Evolutionary conservation across 1,140 invertebrate species (phyloP).

Genomic region (Drosophila chauvacae): DNA sequence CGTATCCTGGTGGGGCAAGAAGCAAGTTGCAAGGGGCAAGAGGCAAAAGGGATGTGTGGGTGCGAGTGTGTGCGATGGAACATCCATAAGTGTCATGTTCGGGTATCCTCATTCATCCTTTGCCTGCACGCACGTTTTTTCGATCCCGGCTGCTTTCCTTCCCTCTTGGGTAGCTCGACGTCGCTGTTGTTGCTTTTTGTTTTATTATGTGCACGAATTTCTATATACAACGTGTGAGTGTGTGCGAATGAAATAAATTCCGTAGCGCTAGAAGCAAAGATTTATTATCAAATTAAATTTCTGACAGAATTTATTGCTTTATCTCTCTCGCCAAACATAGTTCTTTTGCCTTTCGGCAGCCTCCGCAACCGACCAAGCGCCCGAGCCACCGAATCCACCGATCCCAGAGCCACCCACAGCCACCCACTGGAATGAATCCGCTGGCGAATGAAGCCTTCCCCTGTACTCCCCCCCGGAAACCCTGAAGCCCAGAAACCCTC

Average conservation of each 20-base stretch:
- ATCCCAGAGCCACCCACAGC: conserved; percentile 28
- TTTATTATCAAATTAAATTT: conserved; percentile 85
- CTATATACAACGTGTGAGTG: conserved; percentile 65
- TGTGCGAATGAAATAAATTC: conserved; percentile 83
- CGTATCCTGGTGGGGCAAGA: conserved; percentile 45
- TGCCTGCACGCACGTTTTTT: conserved; percentile 83
- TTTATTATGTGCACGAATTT: conserved; percentile 83
- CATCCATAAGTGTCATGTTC: conserved; percentile 84
- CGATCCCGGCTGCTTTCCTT: conserved; percentile 55
- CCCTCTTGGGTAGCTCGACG: conserved; percentile 39
- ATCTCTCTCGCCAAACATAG: conserved; percentile 84
- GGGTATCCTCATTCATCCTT: conserved; percentile 82
- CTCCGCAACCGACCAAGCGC: conserved; percentile 32
- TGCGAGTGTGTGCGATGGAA: conserved; percentile 55
- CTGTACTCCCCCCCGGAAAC: background rate
- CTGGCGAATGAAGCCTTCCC: conserved; percentile 24
- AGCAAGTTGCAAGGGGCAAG: conserved; percentile 34
- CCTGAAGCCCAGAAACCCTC: conserved; percentile 16
- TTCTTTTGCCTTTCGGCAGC: conserved; percentile 81
- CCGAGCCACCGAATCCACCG: conserved; percentile 45
- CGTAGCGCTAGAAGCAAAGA: conserved; percentile 84
- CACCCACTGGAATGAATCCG: conserved; percentile 49
- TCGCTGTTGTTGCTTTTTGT: conserved; percentile 68
- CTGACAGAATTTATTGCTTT: conserved; percentile 85
- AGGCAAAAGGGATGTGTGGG: conserved; percentile 61